Conservation (phyloP, 2,888 invertebrate genomes). For the Baccha elongata region DNA sequence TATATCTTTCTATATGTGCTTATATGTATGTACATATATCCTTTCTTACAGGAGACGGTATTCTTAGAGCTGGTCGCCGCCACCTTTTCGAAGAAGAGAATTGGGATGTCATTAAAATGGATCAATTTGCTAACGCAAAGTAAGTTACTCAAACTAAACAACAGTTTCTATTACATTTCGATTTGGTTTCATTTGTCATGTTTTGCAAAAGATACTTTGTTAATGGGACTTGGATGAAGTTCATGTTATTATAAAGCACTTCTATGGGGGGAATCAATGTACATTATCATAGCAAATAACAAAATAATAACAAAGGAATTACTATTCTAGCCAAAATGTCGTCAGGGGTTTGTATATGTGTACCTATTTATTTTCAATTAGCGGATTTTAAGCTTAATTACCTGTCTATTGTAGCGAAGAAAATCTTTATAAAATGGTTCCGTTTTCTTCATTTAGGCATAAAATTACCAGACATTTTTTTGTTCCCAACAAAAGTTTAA, state of each 20-base stretch:
- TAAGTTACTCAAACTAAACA: conserved; percentile 45
- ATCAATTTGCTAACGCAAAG: conserved; percentile 71
- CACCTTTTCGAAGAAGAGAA: conserved; percentile 29
- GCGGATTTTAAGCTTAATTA: not conserved
- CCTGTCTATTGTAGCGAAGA: too few species aligned
- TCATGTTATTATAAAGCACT: not conserved
- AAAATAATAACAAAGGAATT: conserved; percentile 13
- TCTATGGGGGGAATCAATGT: conserved; percentile 24
- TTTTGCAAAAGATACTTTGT: not conserved
- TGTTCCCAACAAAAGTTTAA: too few species aligned
- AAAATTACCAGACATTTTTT: too few species aligned
- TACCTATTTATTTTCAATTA: conserved; percentile 39
- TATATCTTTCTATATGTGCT: not conserved
- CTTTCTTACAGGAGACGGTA: conserved; percentile 18
- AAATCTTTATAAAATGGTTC: too few species aligned
- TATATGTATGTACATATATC: too few species aligned
- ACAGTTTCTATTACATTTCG: conserved; percentile 11
- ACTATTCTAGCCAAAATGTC: not conserved
- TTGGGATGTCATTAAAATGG: conserved; percentile 72
- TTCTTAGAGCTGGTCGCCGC: conserved; percentile 23
- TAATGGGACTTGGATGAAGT: not conserved
- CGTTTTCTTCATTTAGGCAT: too few species aligned
- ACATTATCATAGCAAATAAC: conserved; percentile 16
- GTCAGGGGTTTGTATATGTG: conserved; percentile 11
- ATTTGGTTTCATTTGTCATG: conserved; percentile 31